Percentiles rank a stretch among this genome's conserved stretches.
These are phyloP conservation scores for Cydia fagiglandana DNA, from an alignment of 1,140 invertebrate species.

Conservation along the genomic window DNA sequence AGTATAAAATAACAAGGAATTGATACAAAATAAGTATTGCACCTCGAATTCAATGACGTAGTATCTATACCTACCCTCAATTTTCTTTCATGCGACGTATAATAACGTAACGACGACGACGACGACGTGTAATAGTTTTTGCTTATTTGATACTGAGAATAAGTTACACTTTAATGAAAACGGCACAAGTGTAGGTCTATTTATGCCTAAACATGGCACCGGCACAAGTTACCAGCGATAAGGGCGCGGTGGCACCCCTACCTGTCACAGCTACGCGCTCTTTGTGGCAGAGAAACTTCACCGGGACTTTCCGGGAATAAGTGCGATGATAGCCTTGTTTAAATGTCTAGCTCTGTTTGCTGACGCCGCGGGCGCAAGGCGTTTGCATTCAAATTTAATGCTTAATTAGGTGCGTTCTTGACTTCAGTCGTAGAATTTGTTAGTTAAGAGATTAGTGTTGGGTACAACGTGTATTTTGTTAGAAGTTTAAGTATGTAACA, in stretches of 20 bases:
- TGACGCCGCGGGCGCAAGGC: slow-evolving; percentile 35
- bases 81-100: too few relatives aligned
- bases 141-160: too few relatives aligned
- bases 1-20: too few relatives aligned
- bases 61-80: too few relatives aligned
- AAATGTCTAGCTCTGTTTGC: slow-evolving; percentile 38
- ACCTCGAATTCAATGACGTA: too few relatives aligned
- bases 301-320: slow-evolving; percentile 46
- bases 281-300: slow-evolving; percentile 52
- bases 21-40: too few relatives aligned
- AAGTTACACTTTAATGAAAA: not conserved
- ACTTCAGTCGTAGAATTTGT: not conserved
- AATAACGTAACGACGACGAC: too few relatives aligned
- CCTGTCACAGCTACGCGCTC: slow-evolving; percentile 51
- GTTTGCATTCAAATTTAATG: slow-evolving; percentile 19
- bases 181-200: not conserved
- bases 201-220: not conserved
- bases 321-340: slow-evolving; percentile 40
- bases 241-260: slow-evolving; percentile 40
- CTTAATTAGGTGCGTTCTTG: not conserved
- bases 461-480: not conserved
- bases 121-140: too few relatives aligned
- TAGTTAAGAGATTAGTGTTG: not conserved
- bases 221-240: slow-evolving; percentile 39
- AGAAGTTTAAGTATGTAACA: too few relatives aligned